These are phyloP conservation scores for Dipus sagitta DNA, from an alignment of 2,797 vertebrate species.

Conservation along the genomic window DNA sequence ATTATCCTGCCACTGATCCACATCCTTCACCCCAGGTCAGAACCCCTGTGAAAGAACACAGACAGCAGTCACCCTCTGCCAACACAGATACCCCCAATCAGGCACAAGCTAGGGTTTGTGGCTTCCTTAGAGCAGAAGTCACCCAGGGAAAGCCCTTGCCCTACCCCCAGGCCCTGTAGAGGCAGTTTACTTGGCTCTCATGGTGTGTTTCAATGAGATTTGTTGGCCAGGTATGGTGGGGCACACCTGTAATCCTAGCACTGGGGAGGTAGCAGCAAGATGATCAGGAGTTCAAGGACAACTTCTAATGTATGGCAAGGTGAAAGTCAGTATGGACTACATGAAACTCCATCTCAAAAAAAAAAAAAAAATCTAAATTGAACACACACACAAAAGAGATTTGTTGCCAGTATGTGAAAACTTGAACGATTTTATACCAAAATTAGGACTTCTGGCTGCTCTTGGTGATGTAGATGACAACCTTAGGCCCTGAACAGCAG, in stretches of 20 bases:
- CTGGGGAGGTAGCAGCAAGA: neutral
- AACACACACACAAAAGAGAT: neutral
- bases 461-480: neutral
- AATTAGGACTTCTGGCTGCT: neutral
- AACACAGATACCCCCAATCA: too few relatives aligned
- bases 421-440: neutral
- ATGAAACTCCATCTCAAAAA: neutral
- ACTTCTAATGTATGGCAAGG: neutral
- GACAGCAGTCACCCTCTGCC: accelerated
- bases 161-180: neutral
- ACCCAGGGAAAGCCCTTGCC: neutral
- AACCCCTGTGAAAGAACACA: neutral
- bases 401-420: neutral
- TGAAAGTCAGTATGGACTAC: neutral
- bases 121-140: neutral
- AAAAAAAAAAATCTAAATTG: too few relatives aligned
- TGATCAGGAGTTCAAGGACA: neutral
- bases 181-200: neutral
- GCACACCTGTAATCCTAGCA: neutral
- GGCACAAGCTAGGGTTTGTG: neutral
- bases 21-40: too few relatives aligned
- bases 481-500: neutral
- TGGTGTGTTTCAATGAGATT: neutral
- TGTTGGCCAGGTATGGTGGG: neutral
- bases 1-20: neutral